These are phyloP conservation scores for Rhopilema esculentum DNA, from an alignment of 30 jellyfish, hydroid and myxozoan species.

Conservation along the genomic window DNA sequence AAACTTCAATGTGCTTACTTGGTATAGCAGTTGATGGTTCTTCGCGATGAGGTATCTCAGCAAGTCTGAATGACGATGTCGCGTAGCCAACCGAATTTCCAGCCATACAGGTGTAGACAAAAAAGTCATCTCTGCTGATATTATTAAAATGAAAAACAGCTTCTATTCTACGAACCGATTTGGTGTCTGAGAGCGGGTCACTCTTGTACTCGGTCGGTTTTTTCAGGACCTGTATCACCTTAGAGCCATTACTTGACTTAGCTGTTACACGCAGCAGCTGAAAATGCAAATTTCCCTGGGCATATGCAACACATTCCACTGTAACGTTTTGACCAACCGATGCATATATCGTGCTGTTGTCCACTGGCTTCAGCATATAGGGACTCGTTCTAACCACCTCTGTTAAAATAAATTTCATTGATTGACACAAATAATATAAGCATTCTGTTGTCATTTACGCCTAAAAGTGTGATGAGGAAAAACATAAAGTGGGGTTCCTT, in stretches of 20 bases:
- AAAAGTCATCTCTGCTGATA: conserved; percentile 58
- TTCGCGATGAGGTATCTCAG: neutral
- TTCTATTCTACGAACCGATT: conserved; percentile 1
- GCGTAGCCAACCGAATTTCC: conserved; percentile 87
- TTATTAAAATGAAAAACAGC: conserved; percentile 64
- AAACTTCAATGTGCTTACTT: no score
- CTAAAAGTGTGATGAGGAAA: neutral
- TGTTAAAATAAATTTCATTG: no score
- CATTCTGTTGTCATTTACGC: neutral
- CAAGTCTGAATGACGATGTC: conserved; percentile 15
- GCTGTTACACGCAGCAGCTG: conserved; percentile 5
- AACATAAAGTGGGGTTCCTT: neutral
- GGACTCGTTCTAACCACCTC: conserved; percentile 35
- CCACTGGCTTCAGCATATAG: neutral
- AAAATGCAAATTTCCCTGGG: conserved; percentile 28
- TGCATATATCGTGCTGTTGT: neutral
- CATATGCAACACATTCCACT: conserved; percentile 14
- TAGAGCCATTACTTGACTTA: conserved; percentile 2
- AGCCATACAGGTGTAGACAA: conserved; percentile 85
- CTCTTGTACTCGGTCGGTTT: conserved; percentile 36
- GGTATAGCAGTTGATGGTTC: neutral
- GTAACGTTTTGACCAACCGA: conserved; percentile 20
- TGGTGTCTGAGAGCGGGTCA: neutral
- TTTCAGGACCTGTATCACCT: neutral
- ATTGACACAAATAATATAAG: neutral